Evolutionary conservation across 2,888 invertebrate species (phyloP), one percentile per base, ranked within the genome.

Genomic region (Pristionchus mayeri): DNA sequence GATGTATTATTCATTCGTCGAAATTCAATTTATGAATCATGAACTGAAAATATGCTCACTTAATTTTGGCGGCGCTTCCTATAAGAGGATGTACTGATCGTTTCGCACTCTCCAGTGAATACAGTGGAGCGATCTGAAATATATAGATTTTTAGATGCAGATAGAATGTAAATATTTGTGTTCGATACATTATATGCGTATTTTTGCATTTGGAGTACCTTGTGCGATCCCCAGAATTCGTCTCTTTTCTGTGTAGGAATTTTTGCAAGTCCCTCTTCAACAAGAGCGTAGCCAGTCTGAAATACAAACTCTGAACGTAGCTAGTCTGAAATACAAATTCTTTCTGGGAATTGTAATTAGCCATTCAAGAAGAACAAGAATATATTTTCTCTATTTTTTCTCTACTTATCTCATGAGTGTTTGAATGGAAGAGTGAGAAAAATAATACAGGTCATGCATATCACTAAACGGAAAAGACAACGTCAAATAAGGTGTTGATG

Each of bases 11-110:
- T 52, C 48, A 54, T 71, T 75, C 30, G 34, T 76, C 54, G 40
- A 27, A 85, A 50, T 30, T 71, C 21, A 13, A 9, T 21, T 24
- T n/a, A 27, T 3, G 9, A 75, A 18, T 13, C 40, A 11, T 57
- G 3, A 16, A 3, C 2, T 44, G 34, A 24, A 13, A 4, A 44
- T 3, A 76, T 48, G 81, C 88, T 85, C 44, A 91, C 91, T 92
- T 92, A n/a, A 91, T 90, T 85, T 90, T 89, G 37, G 89, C 89
- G 9, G 91, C 91, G 54, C 90, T 90, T 75, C 92, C 92, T 34
- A 90, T 86, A 75, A 92, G 86, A 6, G 92, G 92, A 85, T 92
- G 91, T 0, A 92, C 92, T 1, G 89, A 90, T 60, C 92, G 71
- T 48, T 91, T 89, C 6, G 92, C 92, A 21, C 90, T 86, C 83